Base-by-base conservation (phyloP, 2,113 vertebrate genomes). In the Oreochromis spilurus region DNA sequence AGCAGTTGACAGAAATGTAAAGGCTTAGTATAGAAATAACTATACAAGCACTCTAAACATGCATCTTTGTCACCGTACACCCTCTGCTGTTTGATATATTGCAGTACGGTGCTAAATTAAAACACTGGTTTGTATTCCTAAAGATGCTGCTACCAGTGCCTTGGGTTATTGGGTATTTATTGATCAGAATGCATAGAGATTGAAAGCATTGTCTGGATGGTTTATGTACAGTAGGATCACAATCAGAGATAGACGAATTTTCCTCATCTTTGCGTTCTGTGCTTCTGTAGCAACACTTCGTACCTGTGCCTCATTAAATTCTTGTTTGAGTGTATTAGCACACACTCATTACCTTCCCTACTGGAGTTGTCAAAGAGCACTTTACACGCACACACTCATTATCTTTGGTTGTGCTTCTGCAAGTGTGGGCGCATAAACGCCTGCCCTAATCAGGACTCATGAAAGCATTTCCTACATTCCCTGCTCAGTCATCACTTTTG, bases 291-390 rank as follows among this genome's bases (percentile, higher is more conserved):
- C 83, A 60, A 53, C 62, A 57, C 83, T 48, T 88, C 55, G 40
- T 89, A 93, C 91, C 92, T 91, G 89, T 87, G 86, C 81, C 89
- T 94, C 92, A 93, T 91, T 93, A 94, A 82, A 65, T 88, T 91
- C 84, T 82, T 86, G 88, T 92, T 91, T 89, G 84, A 93, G 81
- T 90, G 81, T 79, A 82, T 94, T 91, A 93, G 91, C 87, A 90
- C 84, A 83, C 83, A 84, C 85, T 92, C 84, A 92, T 94, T 94
- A 92, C 87, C 83, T 91, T 88, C 89, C 86, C 80, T 57, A 86
- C 85, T 90, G 87, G 86, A 93, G 89, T 90, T 91, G 87, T 91
- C 90, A 92, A 87, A 85, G 43, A 89, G 70, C 91, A 87, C 90
- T 87, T 86, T 81, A 83, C 81, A 83, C 78, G 79, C 78, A 72